These are phyloP conservation scores for Manacus vitellinus DNA, from an alignment of 2,113 vertebrate species.

Conservation along the genomic window DNA sequence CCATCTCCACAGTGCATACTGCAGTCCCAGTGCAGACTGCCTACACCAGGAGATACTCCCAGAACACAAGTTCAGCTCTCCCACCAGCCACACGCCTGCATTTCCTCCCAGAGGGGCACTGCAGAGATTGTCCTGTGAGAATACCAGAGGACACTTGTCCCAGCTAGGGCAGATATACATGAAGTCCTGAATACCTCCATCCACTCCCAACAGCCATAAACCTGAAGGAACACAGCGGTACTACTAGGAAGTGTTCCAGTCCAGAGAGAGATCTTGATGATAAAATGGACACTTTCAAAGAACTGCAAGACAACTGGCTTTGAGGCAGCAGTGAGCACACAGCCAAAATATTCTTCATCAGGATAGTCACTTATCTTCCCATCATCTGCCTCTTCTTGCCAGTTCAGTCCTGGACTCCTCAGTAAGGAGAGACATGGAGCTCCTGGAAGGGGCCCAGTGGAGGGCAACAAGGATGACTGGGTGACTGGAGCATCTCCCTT, in stretches of 20 bases:
- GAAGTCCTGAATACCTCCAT: neutral
- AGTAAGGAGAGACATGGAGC: neutral
- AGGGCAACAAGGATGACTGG: neutral
- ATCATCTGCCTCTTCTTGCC: neutral
- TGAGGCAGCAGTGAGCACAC: neutral
- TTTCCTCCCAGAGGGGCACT: neutral
- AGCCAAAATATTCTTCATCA: neutral
- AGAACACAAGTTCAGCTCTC: neutral
- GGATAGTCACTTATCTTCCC: neutral
- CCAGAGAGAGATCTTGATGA: neutral
- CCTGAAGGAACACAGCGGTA: neutral
- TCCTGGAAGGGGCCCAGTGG: neutral
- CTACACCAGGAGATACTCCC: neutral
- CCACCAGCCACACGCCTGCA: rapidly evolving
- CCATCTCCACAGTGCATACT: rapidly evolving
- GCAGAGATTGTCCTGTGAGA: neutral
- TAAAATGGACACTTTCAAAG: neutral
- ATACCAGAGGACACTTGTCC: neutral
- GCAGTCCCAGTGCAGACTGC: neutral
- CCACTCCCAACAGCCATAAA: neutral
- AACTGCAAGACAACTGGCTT: neutral
- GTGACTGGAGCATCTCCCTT: neutral
- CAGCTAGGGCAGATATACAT: rapidly evolving
- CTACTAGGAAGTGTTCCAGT: rapidly evolving
- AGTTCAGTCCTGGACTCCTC: neutral